Base-by-base conservation (phyloP, 1,140 invertebrate species). In the Cepaea nemoralis region DNA sequence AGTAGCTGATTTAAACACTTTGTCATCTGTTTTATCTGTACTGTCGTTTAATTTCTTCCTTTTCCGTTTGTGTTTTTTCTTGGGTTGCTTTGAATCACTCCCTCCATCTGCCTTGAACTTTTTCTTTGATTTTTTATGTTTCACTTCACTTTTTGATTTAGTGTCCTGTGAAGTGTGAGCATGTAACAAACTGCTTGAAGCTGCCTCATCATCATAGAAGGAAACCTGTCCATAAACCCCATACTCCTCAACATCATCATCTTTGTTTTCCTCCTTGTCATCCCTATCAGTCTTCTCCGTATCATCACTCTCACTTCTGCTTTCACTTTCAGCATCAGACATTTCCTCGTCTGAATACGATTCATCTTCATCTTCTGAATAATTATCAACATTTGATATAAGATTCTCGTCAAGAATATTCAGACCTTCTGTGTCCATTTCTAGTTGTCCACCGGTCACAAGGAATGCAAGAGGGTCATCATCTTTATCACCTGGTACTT, bases 311-410 rank as follows among this genome's bases (percentile, higher is more conserved):
- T 80, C 74, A 24, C 82, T 81, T n/a, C 79, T 81, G 55, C 84
- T 77, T 45, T 82, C 70, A 35, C 76, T 35, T 19, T 77, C 83
- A 27, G 78, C 71, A 39, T 86, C 88, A 42, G 66, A 66, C 48
- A 87, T 86, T 31, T 86, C 87, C n/a, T 85, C 85, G n/a, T 86
- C 79, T 45, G 85, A 83, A 71, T 89, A 85, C 16, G 82, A 84
- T 48, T 82, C 84, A 67, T 85, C 77, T 42, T 86, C 82, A 1
- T 81, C 70, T 35, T 81, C 82, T 45, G 86, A 84, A 70, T 31
- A 59, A 16, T 83, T 82, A 37, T 82, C 82, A 39, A 81, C 83
- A 37, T 82, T 80, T 8, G 77, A 77, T n/a, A 50, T 33, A 48
- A 76, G 63, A 42, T 77, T 40, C 37, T 76, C 83, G 82, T 79